phyloP scores from a whole-genome alignment of 2,888 invertebrate genomes.

The Orthosia gracilis region DNA sequence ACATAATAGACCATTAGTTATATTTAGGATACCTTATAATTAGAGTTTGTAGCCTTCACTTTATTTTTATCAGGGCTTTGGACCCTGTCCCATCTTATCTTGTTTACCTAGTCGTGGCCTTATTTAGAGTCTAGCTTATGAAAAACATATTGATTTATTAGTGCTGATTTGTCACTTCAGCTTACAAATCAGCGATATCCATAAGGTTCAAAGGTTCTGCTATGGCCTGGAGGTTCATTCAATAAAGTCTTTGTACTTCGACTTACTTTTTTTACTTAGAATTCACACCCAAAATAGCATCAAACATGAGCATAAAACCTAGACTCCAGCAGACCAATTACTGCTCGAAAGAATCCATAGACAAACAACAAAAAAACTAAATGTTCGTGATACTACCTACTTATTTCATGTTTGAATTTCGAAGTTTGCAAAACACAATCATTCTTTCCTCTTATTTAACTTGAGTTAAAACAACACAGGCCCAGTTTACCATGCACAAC shows the following conservation, averaged over 20 bases:
- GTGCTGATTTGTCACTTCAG: too few relatives aligned
- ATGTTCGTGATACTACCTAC: too few relatives aligned
- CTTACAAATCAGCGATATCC: too few relatives aligned
- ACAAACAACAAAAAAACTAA: too few relatives aligned
- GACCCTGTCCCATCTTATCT: not conserved
- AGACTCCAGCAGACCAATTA: too few relatives aligned
- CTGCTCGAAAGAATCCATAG: too few relatives aligned
- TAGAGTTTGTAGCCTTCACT: conserved; percentile 6
- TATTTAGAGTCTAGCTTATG: not conserved
- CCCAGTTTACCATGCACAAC: conserved; percentile 13
- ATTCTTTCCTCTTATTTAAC: not conserved
- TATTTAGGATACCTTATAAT: conserved; percentile 2
- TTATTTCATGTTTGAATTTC: not conserved
- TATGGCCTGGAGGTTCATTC: too few relatives aligned
- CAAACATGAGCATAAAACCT: too few relatives aligned
- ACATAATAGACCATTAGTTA: conserved; percentile 2
- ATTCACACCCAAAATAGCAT: too few relatives aligned
- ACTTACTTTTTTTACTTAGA: too few relatives aligned
- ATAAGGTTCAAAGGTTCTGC: too few relatives aligned
- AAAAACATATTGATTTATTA: not conserved
- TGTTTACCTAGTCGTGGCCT: not conserved
- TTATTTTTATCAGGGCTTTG: not conserved
- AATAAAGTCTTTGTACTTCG: too few relatives aligned
- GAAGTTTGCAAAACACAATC: not conserved
- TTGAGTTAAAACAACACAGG: conserved; percentile 15